A percentile compares a stretch with the other conserved stretches of the same genome.
Conservation (phyloP, 1,140 invertebrate species). For the Holcopasites calliopsidis region DNA sequence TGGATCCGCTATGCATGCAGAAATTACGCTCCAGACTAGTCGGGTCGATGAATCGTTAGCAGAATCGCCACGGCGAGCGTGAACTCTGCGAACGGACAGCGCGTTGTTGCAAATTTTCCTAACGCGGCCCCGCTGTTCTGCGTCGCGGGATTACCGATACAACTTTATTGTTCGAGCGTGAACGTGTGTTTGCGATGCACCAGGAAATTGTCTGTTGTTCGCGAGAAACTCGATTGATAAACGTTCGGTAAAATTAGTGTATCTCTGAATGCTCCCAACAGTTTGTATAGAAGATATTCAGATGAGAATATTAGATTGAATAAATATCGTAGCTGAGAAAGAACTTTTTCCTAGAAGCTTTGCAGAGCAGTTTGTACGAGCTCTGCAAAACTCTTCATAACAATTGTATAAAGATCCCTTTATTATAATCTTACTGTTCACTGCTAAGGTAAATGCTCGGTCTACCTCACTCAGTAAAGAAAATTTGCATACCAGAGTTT, state of each 20-base stretch:
- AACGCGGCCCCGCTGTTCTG: neutral
- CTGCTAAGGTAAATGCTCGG: no score
- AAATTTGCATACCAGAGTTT: no score
- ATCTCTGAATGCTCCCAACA: no score
- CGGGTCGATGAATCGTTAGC: conserved; percentile 50
- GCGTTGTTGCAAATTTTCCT: conserved; percentile 18
- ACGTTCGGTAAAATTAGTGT: neutral
- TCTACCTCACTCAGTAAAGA: no score
- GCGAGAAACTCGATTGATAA: neutral
- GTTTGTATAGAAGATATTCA: no score
- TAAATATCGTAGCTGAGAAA: no score
- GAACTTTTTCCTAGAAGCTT: no score
- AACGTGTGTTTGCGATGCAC: conserved; percentile 11
- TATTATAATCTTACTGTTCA: no score
- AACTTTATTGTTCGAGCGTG: conserved; percentile 13
- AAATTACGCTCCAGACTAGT: conserved; percentile 30
- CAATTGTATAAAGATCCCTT: no score
- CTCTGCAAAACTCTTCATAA: no score
- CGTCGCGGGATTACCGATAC: conserved; percentile 25
- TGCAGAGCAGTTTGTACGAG: no score
- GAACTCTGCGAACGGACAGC: conserved; percentile 6
- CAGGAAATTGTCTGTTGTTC: neutral
- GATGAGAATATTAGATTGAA: no score
- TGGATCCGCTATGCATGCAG: neutral
- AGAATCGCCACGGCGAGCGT: conserved; percentile 27